Conservation (phyloP, 2,797 vertebrate species). For the Linurgus olivaceus region DNA sequence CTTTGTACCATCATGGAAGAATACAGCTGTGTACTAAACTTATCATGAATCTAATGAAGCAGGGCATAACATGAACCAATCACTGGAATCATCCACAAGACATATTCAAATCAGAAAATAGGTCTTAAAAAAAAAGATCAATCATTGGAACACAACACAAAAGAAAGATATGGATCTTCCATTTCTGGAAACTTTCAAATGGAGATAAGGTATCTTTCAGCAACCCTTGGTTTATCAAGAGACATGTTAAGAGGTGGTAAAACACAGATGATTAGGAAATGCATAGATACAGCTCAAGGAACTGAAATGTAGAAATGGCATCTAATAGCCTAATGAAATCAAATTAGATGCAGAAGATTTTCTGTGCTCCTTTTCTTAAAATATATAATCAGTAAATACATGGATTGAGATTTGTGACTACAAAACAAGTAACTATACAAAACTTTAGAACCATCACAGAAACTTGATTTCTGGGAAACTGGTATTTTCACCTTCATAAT, state of each 20-base stretch:
- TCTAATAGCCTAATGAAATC: neutral
- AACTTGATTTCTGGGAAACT: neutral
- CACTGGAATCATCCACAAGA: neutral
- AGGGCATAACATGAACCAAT: neutral
- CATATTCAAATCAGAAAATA: neutral
- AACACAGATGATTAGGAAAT: neutral
- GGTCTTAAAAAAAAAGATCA: neutral
- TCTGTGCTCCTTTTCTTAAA: neutral
- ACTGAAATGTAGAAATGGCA: neutral
- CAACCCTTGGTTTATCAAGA: neutral
- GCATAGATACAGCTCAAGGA: neutral
- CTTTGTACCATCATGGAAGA: neutral
- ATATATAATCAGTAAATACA: neutral
- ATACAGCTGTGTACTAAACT: neutral
- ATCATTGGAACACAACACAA: neutral
- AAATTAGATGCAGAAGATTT: neutral
- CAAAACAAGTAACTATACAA: neutral
- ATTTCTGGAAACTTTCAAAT: neutral
- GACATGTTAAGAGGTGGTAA: neutral
- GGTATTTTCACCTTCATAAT: neutral
- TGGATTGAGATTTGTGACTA: neutral
- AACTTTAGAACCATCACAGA: neutral
- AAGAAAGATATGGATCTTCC: neutral
- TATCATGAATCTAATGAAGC: neutral
- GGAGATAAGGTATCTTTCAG: neutral